Conservation (phyloP, 2,113 vertebrate genomes). For the Lepisosteus oculatus region DNA sequence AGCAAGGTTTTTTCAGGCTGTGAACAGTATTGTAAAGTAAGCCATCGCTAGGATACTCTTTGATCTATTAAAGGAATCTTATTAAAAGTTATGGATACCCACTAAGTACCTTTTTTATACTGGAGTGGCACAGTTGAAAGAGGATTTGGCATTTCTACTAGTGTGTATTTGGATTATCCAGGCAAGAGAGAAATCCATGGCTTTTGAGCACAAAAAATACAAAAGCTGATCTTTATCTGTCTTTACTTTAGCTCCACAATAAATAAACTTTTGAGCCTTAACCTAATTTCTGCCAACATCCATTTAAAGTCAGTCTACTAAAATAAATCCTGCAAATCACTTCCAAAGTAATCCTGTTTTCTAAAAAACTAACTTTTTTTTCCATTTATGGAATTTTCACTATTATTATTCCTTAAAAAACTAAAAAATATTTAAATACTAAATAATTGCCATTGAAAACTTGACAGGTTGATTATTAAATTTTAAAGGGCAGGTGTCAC, state of each 20-base stretch:
- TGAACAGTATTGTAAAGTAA: conserved; percentile 47
- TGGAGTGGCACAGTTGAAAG: conserved; percentile 22
- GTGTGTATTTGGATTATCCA: conserved; percentile 26
- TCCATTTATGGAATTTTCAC: no score
- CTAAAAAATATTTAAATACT: no score
- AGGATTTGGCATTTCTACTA: conserved; percentile 24
- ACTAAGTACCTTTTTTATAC: conserved; percentile 50
- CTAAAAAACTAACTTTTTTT: background rate
- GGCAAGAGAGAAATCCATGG: conserved; percentile 15
- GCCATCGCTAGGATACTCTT: conserved; percentile 52
- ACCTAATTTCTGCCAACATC: conserved; percentile 47
- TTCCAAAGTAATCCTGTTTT: conserved; percentile 30
- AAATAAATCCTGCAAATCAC: conserved; percentile 27
- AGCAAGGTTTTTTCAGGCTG: no score
- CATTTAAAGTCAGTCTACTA: conserved; percentile 23
- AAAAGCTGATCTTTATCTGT: conserved; percentile 36
- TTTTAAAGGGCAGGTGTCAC: no score
- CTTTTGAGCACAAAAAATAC: conserved; percentile 20
- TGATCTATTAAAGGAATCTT: conserved; percentile 60
- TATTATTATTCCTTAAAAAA: no score
- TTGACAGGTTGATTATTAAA: no score
- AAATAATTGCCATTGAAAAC: no score
- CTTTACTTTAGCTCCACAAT: conserved; percentile 44
- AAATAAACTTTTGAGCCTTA: conserved; percentile 51
- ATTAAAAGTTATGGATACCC: conserved; percentile 61